Evolutionary conservation across 2,888 invertebrate genomes (phyloP).

Genomic region (Trichopoda pennipes): DNA sequence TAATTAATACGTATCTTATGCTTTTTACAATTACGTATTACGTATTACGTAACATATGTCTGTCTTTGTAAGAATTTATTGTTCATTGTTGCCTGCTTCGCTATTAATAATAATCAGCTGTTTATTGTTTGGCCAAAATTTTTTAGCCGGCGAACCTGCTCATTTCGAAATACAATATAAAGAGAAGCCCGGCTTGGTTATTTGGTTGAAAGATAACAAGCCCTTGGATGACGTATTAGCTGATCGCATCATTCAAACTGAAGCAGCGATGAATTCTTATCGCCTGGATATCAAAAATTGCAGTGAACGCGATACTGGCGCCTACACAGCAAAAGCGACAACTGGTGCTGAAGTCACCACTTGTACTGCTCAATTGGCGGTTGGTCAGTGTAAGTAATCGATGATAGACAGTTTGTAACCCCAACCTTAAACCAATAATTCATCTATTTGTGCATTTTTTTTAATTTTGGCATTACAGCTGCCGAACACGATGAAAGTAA

Average conservation of each 20-base stretch:
- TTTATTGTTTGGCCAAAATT: slow-evolving; percentile 7
- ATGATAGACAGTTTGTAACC: too few species aligned
- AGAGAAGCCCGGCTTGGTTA: slow-evolving; percentile 85
- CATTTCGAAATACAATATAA: slow-evolving; percentile 89
- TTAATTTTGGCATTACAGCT: slow-evolving; percentile 64
- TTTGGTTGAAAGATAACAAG: slow-evolving; percentile 94
- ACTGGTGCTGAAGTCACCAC: slow-evolving; percentile 90
- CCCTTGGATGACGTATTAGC: slow-evolving; percentile 88
- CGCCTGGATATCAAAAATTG: slow-evolving; percentile 89
- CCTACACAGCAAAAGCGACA: slow-evolving; percentile 93
- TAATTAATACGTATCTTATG: too few species aligned
- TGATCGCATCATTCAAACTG: slow-evolving; percentile 86
- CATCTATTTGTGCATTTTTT: not conserved
- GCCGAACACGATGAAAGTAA: slow-evolving; percentile 87
- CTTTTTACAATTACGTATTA: too few species aligned
- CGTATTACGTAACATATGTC: too few species aligned
- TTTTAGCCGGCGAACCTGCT: slow-evolving; percentile 90
- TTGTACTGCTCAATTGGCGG: slow-evolving; percentile 93
- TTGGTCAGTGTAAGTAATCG: slow-evolving; percentile 88
- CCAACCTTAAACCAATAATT: too few species aligned
- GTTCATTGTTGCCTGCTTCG: not conserved
- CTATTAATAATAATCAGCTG: not conserved
- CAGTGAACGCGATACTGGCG: slow-evolving; percentile 89
- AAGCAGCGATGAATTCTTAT: slow-evolving; percentile 84
- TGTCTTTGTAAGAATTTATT: not conserved